Evolutionary conservation across 2,888 invertebrate genomes (phyloP).

Genomic region (Eurytoma adleriae): DNA sequence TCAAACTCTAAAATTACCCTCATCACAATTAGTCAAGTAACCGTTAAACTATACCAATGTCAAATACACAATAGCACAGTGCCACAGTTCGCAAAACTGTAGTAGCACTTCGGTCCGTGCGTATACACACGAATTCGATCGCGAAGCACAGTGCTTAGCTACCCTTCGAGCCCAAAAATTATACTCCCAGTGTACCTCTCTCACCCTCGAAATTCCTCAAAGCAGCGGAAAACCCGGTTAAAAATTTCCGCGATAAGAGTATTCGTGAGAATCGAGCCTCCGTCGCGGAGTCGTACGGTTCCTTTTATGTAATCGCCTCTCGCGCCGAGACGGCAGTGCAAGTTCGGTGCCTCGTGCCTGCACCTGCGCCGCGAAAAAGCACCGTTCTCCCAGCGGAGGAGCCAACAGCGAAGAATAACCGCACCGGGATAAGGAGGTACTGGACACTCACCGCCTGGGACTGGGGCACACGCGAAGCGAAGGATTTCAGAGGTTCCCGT

Average conservation of each 20-base stretch:
- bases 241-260: neutral
- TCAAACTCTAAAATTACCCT: too few species aligned
- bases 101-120: too few species aligned
- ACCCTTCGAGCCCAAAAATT: too few species aligned
- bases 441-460: slow-evolving; percentile 29
- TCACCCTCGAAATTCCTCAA: too few species aligned
- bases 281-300: slow-evolving; percentile 53
- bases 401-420: neutral
- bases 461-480: slow-evolving; percentile 23
- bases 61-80: too few species aligned
- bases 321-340: slow-evolving; percentile 34
- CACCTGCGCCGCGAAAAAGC: neutral
- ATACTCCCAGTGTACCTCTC: too few species aligned
- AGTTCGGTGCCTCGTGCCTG: neutral
- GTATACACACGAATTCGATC: neutral
- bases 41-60: too few species aligned
- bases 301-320: slow-evolving; percentile 64
- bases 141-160: neutral
- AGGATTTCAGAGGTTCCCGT: slow-evolving; percentile 29
- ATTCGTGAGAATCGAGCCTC: too few species aligned
- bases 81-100: too few species aligned
- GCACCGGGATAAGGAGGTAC: slow-evolving; percentile 12
- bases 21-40: too few species aligned
- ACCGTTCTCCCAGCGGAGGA: neutral
- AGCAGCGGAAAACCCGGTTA: too few species aligned